Conservation (phyloP, 2,888 invertebrate species). For the Orthosia cruda region DNA sequence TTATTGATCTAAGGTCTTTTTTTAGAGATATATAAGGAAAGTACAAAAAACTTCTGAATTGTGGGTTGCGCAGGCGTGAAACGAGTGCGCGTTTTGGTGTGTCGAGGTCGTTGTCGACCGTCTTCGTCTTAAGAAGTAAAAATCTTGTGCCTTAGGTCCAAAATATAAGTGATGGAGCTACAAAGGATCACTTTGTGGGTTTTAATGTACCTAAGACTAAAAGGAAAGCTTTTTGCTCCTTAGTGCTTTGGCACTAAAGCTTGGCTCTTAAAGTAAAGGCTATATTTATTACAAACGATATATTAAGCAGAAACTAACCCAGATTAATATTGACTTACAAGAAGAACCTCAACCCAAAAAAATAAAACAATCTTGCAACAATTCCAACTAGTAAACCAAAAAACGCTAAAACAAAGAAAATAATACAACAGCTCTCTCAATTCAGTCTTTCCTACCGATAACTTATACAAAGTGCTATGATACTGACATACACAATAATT, state of each 20-base stretch:
- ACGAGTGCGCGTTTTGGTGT: no score
- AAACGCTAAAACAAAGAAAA: conserved; percentile 14
- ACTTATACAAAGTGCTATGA: conserved; percentile 42
- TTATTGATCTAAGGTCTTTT: no score
- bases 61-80: no score
- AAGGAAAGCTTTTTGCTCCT: not conserved
- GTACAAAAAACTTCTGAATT: no score
- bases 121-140: not conserved
- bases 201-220: not conserved
- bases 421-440: conserved; percentile 20
- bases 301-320: no score
- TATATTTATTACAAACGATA: not conserved
- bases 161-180: not conserved
- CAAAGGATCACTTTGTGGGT: conserved; percentile 7
- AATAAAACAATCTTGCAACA: not conserved
- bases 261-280: not conserved
- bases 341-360: not conserved
- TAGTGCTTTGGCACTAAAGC: no score
- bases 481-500: conserved; percentile 55
- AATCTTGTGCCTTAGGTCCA: not conserved
- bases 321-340: not conserved
- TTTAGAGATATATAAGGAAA: no score
- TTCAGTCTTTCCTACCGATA: conserved; percentile 4
- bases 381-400: not conserved
- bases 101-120: no score